Base-by-base conservation (phyloP, 2,113 vertebrate genomes). In the Glaucidium brasilianum region DNA sequence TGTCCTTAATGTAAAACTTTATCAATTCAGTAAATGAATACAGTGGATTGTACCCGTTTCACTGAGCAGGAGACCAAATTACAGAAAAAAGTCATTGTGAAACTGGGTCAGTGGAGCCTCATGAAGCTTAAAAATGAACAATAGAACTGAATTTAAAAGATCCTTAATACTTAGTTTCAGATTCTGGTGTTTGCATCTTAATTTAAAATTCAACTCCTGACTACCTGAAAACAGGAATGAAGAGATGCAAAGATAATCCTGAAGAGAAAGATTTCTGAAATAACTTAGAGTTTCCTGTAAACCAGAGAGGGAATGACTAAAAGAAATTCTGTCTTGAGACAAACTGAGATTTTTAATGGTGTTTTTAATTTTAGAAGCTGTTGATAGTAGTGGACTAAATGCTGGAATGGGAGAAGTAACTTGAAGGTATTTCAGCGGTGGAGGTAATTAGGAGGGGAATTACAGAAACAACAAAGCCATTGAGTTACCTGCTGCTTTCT, bases 31-130 rank as follows among this genome's bases (percentile, higher is more conserved):
- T 67, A 78, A 81, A 63, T 86, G 27, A 93, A 60, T 78, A 66
- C 49, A 37, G 34, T 77, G 45, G 16, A 37, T 52, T 92, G 32
- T 59, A 62, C 47, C n/a, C 2, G 5, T 72, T 92, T 93, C 79
- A 56, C n/a, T 92, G 72, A 94, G 63, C 67, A 85, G 21, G 47
- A 94, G 55, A 43, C 37, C 90, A 94, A 94, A 92, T 72, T 86
- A 52, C 47, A 81, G 55, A 19, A 71, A 88, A 93, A 94, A 71
- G 35, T 71, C 6, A 43, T 80, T 68, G 41, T 71, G 60, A 88
- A 95, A 81, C 26, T 93, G 56, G 75, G 92, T 96, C 90, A 93
- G 0, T 91, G 76, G 64, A 95, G 64, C 73, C 60, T 88, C 91
- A 52, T 41, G 47, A 91, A 77, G 79, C 85, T 95, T 80, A 71